Conservation (phyloP, 2,113 vertebrate species). For the Puffinus mauretanicus region DNA sequence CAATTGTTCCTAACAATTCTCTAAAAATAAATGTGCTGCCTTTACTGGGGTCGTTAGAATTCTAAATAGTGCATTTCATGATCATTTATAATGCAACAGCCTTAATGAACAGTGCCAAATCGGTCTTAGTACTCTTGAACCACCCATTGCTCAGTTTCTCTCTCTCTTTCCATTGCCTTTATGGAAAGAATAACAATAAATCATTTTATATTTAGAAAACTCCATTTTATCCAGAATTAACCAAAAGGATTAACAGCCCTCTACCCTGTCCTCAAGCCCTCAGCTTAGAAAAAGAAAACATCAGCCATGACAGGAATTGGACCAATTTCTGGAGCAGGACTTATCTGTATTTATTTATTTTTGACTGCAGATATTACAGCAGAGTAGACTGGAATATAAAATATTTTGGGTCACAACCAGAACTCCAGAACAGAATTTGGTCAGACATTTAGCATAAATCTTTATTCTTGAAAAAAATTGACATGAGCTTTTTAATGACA, state of each 20-base stretch:
- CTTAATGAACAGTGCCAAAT: slow-evolving; percentile 36
- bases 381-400: neutral
- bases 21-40: slow-evolving; percentile 52
- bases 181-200: slow-evolving; percentile 9
- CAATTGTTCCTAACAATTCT: slow-evolving; percentile 35
- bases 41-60: slow-evolving; percentile 26
- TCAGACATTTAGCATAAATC: neutral
- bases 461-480: neutral
- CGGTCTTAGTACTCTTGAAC: neutral
- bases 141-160: neutral
- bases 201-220: slow-evolving; percentile 17
- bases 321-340: neutral
- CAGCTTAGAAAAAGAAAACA: neutral
- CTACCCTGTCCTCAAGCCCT: neutral
- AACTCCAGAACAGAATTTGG: neutral
- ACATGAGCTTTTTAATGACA: neutral
- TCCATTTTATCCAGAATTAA: neutral
- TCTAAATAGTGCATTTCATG: slow-evolving; percentile 39
- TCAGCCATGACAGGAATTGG: neutral
- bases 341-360: neutral
- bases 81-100: slow-evolving; percentile 22
- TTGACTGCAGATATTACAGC: neutral
- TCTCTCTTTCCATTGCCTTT: neutral
- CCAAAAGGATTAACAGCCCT: neutral
- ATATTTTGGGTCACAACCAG: neutral